These are phyloP conservation scores for Elachura formosa DNA, from an alignment of 2,113 vertebrate species.

Conservation along the genomic window DNA sequence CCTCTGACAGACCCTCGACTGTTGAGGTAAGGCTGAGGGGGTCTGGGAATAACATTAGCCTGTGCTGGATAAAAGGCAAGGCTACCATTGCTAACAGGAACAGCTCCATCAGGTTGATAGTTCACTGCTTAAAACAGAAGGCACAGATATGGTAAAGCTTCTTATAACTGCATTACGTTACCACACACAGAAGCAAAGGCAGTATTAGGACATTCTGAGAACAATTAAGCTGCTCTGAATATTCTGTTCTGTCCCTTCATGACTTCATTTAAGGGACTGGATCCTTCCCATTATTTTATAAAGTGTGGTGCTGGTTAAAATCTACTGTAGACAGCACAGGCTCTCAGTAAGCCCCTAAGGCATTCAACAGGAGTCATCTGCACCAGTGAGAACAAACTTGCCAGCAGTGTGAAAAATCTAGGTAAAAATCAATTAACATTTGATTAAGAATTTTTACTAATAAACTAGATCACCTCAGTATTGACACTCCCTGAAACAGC, in stretches of 20 bases:
- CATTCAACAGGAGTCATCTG: background rate
- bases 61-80: slow-evolving; percentile 79
- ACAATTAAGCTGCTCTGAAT: background rate
- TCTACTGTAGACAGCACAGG: background rate
- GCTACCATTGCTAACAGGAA: slow-evolving; percentile 74
- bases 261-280: background rate
- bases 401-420: background rate
- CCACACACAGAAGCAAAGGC: background rate
- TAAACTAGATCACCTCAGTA: background rate
- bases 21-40: slow-evolving; percentile 76
- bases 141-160: background rate
- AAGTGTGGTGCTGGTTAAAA: background rate
- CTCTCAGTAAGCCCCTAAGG: background rate
- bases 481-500: background rate
- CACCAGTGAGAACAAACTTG: background rate
- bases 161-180: background rate
- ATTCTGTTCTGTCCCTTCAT: background rate
- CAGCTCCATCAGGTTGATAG: slow-evolving; percentile 76
- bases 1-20: slow-evolving; percentile 81
- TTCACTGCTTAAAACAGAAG: slow-evolving; percentile 57
- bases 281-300: background rate
- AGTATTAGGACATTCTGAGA: background rate
- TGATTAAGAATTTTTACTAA: background rate
- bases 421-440: background rate
- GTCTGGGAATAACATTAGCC: slow-evolving; percentile 69